Percentiles rank a stretch among this genome's conserved stretches.
These are phyloP conservation scores for Poeciliopsis prolifica DNA, from an alignment of 2,113 vertebrate species.

Conservation along the genomic window DNA sequence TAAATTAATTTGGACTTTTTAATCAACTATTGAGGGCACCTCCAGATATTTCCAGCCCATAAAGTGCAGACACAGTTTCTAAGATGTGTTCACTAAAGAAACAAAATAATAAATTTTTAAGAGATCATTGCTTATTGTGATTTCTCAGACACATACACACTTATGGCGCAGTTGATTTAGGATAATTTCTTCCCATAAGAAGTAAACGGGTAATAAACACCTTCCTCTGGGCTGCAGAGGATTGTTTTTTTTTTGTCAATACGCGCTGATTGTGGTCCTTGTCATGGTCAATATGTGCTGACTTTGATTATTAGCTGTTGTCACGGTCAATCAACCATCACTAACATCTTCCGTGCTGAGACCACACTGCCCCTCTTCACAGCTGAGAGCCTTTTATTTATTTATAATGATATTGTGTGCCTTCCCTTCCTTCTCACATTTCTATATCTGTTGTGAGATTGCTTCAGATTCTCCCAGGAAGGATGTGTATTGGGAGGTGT, in stretches of 20 bases:
- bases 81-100: neutral
- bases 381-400: conserved; percentile 62
- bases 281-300: conserved; percentile 73
- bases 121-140: neutral
- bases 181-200: conserved; percentile 39
- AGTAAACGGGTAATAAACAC: conserved; percentile 54
- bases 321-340: conserved; percentile 66
- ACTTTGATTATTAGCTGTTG: conserved; percentile 74
- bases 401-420: conserved; percentile 61
- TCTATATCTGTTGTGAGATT: conserved; percentile 57
- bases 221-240: conserved; percentile 46
- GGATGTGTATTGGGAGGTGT: conserved; percentile 61
- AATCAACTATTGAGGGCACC: neutral
- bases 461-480: conserved; percentile 56
- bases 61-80: neutral
- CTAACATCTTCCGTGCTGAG: conserved; percentile 58
- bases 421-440: conserved; percentile 44
- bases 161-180: conserved; percentile 24
- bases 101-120: neutral
- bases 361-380: conserved; percentile 45
- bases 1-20: neutral
- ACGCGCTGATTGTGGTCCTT: conserved; percentile 65
- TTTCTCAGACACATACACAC: neutral
- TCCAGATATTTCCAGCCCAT: neutral
- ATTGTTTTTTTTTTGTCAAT: conserved; percentile 64